Evolutionary conservation across 2,113 vertebrate genomes (phyloP), one percentile per base, ranked within the genome.

Genomic region (Tetrao urogallus): DNA sequence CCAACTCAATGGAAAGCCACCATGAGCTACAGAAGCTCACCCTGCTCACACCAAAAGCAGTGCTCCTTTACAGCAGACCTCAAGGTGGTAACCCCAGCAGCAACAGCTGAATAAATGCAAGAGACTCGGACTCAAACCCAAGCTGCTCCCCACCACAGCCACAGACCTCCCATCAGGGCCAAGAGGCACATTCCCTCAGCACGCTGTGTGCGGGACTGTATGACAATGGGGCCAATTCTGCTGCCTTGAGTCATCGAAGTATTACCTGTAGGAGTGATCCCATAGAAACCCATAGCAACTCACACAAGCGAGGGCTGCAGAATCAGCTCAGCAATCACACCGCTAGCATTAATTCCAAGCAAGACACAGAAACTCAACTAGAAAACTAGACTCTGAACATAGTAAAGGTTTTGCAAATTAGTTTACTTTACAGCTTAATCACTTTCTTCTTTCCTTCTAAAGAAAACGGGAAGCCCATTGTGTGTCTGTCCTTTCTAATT

Each of bases 141-240:
- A 20, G 32, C 25, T 80, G 52, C 87, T 63, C 54, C 83, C 40
- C 38, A 27, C 25, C 1, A 0, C 67, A 79, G 50, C 47, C 56
- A 60, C 70, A 78, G 66, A 22, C 8, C 4, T 47, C 80, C 85
- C 74, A 22, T 32, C 38, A 50, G 27, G 0, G 1, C 69, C 86
- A 81, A 52, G 0, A 15, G 47, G 42, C 11, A 0, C 32, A 77
- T 30, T 17, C 16, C 43, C 36, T 66, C 47, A 17, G 0, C 1
- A 11, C 14, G 25, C 65, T 2, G 0, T n/a, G 30, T 0, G 0
- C 45, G 21, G 17, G 32, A 81, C n/a, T 45, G 47, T 11, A 58
- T 43, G 43, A 48, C 38, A 50, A 40, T 0, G 3, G 30, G 30
- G 40, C 50, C 24, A 17, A 73, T 45, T 58, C 77, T 76, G 52